Base-by-base conservation (phyloP, 2,797 vertebrate species). In the Aeoliscus strigatus region DNA sequence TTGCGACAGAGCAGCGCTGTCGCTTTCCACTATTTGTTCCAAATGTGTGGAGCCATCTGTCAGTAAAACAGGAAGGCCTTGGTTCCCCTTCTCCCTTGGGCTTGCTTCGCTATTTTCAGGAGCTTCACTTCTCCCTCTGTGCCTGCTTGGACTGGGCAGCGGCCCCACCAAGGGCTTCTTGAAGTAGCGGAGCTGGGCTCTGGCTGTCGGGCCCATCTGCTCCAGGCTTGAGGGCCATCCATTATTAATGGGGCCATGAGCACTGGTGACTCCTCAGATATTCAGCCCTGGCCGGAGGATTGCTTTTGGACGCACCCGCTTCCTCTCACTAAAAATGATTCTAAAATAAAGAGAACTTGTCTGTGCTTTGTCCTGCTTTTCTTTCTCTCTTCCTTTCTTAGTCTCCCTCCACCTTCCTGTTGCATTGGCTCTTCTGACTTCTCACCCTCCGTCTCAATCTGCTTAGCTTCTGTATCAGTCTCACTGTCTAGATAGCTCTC, bases 221-320 rank as follows among this genome's bases (percentile, higher is more conserved):
- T 77, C 83, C 67, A 74, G 86, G 88, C 91, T 89, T 84, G 83
- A 91, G 89, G 89, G 84, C 86, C 81, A 91, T 98, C 87, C 89
- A 97, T 98, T 97, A 97, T 97, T 97, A 94, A 97, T 95, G 89
- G 90, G 87, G 88, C 88, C 88, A 88, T 76, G 78, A 79, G 66
- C 77, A 77, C 73, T 83, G 54, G 88, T 87, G 81, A 87, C 91
- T 90, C 90, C 88, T 94, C 92, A 90, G 89, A 90, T 91, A 91
- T 92, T 90, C 93, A 93, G 93, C 84, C 88, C 91, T 91, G 92
- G 90, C 91, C 93, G 85, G 87, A 94, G 91, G 87, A 92, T 88
- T 82, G 24, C 87, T 90, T 91, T 88, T 90, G 88, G 88, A 86
- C 89, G 81, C 87, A 86, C 89, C 89, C 84, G 88, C 89, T 89